phyloP scores from a whole-genome alignment of 2,113 vertebrate species.

The Misgurnus mizolepis region DNA sequence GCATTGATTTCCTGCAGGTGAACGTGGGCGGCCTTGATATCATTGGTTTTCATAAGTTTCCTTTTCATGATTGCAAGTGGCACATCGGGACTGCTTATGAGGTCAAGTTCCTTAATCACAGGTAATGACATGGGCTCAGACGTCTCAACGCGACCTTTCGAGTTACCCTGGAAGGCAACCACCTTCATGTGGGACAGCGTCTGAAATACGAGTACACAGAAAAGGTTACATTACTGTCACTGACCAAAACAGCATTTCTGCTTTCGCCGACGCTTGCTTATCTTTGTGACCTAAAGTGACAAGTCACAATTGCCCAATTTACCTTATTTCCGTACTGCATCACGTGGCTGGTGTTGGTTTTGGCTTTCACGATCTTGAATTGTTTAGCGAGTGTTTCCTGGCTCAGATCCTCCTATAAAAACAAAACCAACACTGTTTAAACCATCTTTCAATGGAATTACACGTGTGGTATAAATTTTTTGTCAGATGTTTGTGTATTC shows the following conservation, averaged over 20 bases:
- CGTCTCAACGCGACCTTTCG: slow-evolving; percentile 60
- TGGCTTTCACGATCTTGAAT: slow-evolving; percentile 87
- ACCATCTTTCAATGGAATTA: neutral
- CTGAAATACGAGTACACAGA: slow-evolving; percentile 64
- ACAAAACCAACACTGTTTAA: slow-evolving; percentile 26
- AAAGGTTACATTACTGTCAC: neutral
- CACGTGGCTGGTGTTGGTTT: slow-evolving; percentile 95
- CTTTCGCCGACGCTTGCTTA: neutral
- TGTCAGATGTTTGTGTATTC: slow-evolving; percentile 35
- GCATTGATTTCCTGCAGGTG: slow-evolving; percentile 77
- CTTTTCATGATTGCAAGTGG: slow-evolving; percentile 90
- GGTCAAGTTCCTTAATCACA: slow-evolving; percentile 71
- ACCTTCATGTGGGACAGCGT: slow-evolving; percentile 89
- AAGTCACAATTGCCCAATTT: slow-evolving; percentile 2
- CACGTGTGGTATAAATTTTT: neutral
- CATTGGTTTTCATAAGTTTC: slow-evolving; percentile 84
- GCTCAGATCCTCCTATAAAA: slow-evolving; percentile 84
- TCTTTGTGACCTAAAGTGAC: neutral
- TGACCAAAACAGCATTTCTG: neutral
- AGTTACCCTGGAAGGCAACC: slow-evolving; percentile 84
- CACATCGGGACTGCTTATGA: slow-evolving; percentile 90
- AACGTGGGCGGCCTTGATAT: slow-evolving; percentile 65
- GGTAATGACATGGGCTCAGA: slow-evolving; percentile 66
- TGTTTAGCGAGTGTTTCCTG: slow-evolving; percentile 89
- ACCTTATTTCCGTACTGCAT: slow-evolving; percentile 96